Base-by-base conservation (phyloP, 2,113 vertebrate species). In the Ursus arctos region DNA sequence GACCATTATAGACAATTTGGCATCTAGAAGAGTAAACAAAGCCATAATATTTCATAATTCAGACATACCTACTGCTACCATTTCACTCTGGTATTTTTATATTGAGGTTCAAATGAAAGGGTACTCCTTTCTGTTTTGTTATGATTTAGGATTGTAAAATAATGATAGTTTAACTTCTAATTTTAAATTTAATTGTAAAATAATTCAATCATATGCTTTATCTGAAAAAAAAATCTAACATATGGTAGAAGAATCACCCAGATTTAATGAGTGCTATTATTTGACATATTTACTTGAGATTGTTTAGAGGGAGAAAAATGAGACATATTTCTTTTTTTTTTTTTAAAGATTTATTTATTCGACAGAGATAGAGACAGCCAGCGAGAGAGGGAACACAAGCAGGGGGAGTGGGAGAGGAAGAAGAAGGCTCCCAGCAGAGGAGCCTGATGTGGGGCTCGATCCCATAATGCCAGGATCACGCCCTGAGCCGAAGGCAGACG, bases 21-120 rank as follows among this genome's bases (percentile, higher is more conserved):
- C 81, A 72, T 79, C 72, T 49, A 51, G 59, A n/a, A 79, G 7
- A 91, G 5, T 5, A 92, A 92, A 81, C 61, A 94, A 94, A 88
- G 6, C 55, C 65, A 59, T 31, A 72, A 33, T 81, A 93, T 26
- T 74, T 88, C 53, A 76, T 53, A 31, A 84, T 43, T 88, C 13
- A 59, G 9, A 31, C 28, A 49, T 33, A 67, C 33, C 22, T 55
- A 69, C 12, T 13, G 12, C 11, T 86, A 71, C 5, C 6, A 12
- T 80, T 95, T 85, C 3, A 28, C 53, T 76, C 47, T 57, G 61
- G 1, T 40, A 65, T 31, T 33, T 83, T 55, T 63, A 61, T 19
- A 51, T 24, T 80, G 7, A 74, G 26, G 1, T 92, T 80, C 69
- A 72, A 55, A 40, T 33, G 7, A 86, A 67, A 94, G 21, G 8